Evolutionary conservation across 2,797 vertebrate species (phyloP).

Genomic region (Chaenodraco wilsoni): DNA sequence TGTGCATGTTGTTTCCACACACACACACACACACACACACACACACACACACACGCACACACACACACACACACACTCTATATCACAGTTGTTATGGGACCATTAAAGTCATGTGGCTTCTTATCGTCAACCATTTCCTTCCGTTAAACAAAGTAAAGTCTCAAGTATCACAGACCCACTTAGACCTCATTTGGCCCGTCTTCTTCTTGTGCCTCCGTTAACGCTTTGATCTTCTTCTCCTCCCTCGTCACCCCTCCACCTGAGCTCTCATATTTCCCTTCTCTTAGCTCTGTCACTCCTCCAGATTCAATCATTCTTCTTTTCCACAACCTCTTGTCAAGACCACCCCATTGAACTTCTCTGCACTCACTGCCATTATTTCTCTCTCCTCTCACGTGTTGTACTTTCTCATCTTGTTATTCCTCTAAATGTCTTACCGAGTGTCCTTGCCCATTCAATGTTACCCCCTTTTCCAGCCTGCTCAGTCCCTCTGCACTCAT

Average conservation of each 20-base stretch:
- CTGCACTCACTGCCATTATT: background rate
- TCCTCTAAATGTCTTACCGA: conserved; percentile 41
- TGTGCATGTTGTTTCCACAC: conserved; percentile 62
- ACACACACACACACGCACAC: too few species aligned
- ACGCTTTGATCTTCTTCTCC: conserved; percentile 40
- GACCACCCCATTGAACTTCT: conserved; percentile 15
- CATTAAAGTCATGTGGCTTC: conserved; percentile 55
- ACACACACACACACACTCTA: too few species aligned
- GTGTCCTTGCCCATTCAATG: conserved; percentile 48
- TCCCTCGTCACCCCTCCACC: conserved; percentile 42
- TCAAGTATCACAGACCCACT: conserved; percentile 50
- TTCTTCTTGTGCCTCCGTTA: conserved; percentile 10
- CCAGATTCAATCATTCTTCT: conserved; percentile 10
- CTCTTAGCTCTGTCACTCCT: conserved; percentile 11
- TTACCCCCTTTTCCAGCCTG: conserved; percentile 43
- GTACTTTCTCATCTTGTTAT: conserved; percentile 39
- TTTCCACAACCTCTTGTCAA: conserved; percentile 25
- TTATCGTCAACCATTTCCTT: conserved; percentile 68
- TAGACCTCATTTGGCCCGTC: conserved; percentile 25
- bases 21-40: too few species aligned
- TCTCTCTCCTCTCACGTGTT: conserved; percentile 27
- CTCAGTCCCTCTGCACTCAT: conserved; percentile 47
- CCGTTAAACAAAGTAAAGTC: conserved; percentile 50
- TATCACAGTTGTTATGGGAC: conserved; percentile 12
- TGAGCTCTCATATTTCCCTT: conserved; percentile 34